Conservation (phyloP, 2,797 vertebrate species). For the Falco berigora region DNA sequence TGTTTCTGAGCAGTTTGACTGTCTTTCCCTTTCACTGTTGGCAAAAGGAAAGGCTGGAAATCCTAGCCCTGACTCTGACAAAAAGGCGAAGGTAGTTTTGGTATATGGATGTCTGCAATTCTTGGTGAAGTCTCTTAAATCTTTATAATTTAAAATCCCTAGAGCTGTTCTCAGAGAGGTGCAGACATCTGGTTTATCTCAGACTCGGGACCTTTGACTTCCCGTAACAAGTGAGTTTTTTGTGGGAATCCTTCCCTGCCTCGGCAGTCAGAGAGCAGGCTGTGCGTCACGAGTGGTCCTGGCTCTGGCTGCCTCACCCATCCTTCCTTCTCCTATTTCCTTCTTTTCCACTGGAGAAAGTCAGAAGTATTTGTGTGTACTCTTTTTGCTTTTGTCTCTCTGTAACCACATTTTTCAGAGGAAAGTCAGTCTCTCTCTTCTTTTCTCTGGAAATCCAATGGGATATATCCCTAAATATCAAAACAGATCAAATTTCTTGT, state of each 20-base stretch:
- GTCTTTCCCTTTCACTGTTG: background rate
- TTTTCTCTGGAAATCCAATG: background rate
- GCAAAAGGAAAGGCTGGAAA: background rate
- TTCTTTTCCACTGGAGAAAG: background rate
- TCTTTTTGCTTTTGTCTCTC: background rate
- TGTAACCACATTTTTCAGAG: background rate
- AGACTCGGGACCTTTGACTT: background rate
- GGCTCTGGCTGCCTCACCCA: fast-evolving
- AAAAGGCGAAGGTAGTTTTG: background rate
- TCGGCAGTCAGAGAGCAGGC: background rate
- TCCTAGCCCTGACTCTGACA: background rate
- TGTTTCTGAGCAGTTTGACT: background rate
- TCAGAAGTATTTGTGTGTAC: background rate
- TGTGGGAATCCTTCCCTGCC: background rate
- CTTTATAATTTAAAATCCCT: background rate
- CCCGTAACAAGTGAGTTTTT: background rate
- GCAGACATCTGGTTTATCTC: background rate
- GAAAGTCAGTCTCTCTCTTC: background rate
- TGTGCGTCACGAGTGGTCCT: background rate
- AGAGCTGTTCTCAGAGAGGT: background rate
- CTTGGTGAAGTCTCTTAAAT: background rate
- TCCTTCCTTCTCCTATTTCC: background rate
- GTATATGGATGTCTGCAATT: background rate
- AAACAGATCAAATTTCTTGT: background rate
- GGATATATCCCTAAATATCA: background rate